phyloP scores from a whole-genome alignment of 2,113 vertebrate genomes.

The Microtus oregoni region DNA sequence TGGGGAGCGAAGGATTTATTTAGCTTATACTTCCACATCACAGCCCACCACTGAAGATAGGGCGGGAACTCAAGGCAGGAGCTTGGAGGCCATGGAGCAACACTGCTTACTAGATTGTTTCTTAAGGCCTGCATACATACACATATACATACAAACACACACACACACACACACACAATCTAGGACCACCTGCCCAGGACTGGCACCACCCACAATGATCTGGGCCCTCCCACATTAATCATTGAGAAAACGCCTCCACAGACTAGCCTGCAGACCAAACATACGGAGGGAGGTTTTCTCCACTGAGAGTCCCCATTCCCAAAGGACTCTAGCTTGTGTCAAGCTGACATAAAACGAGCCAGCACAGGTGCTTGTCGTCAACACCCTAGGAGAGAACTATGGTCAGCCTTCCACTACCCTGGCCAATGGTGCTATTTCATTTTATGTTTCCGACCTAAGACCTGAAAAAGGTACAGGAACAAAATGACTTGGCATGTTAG shows the following conservation, averaged over 20 bases:
- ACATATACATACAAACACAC: too few relatives aligned
- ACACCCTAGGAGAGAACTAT: background rate
- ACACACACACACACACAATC: background rate
- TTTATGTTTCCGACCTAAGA: background rate
- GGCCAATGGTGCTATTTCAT: background rate
- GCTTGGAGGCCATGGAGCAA: background rate
- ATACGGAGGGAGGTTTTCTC: background rate
- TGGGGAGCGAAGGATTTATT: background rate
- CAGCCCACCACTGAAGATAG: background rate
- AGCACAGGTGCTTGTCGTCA: background rate
- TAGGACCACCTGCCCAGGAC: background rate
- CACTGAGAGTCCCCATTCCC: background rate
- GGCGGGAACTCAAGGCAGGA: background rate
- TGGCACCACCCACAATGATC: background rate
- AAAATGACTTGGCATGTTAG: background rate
- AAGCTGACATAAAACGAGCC: background rate
- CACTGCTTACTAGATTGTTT: background rate
- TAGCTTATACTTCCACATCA: background rate
- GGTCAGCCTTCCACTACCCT: background rate
- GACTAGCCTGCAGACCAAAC: background rate
- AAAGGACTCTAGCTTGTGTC: background rate
- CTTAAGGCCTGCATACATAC: background rate
- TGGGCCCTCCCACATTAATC: background rate
- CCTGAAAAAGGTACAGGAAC: background rate
- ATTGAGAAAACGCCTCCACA: background rate